Base-by-base conservation (phyloP, 2,113 vertebrate genomes). In the Trochalopteron elliotii region DNA sequence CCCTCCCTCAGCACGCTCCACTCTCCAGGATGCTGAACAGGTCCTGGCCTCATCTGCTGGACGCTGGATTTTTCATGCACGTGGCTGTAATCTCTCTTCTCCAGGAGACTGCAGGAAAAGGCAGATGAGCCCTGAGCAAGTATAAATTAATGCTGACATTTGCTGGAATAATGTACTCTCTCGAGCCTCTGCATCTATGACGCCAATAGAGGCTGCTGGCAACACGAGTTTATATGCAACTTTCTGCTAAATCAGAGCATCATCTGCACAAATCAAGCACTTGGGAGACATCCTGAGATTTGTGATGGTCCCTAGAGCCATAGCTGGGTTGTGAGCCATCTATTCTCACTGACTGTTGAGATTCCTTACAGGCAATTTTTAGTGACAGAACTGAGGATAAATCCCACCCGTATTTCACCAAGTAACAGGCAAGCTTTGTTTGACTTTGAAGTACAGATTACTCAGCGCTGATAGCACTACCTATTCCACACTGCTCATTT, bases 261-360 rank as follows among this genome's bases (percentile, higher is more conserved):
- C 90, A 69, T 72, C 87, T 90, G 78, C 84, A 94, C 91, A 94
- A 96, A 96, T 95, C 91, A 94, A 96, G 90, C 75, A 90, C 71
- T 50, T 67, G 47, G 59, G 67, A 96, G 91, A 94, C 93, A 94
- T 60, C 23, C 39, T 59, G 70, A 95, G 93, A 91, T 96, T 94
- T 91, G 87, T 85, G 87, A 61, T 27, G 17, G 45, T 88, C 87
- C 70, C 93, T 50, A 33, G 84, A 88, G 64, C 71, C 49, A 42
- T 64, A 53, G 87, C 70, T 71, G 22, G 31, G 53, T 88, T 93
- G 75, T 83, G n/a, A 72, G 33, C 78, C 63, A 79, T 88, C 78
- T 47, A 87, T 95, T 72, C 70, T 94, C 70, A 40, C 59, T 45
- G 45, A 76, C 89, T 77, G 45, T 70, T 76, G 22, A 47, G 21